phyloP scores from a whole-genome alignment of 2,797 vertebrate species.

The Xiphophorus birchmanni region DNA sequence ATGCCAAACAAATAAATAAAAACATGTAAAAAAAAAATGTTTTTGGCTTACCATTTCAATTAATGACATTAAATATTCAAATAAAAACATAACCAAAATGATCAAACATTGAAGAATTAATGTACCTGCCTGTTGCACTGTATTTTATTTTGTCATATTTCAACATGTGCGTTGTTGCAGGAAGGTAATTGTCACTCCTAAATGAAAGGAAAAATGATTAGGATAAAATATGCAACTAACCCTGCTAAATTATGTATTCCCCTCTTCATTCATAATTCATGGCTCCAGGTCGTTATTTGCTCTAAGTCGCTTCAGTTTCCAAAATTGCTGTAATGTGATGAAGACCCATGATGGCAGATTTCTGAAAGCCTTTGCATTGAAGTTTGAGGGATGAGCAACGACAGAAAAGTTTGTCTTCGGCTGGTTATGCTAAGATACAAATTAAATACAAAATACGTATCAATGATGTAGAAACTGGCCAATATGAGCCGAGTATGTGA shows the following conservation, averaged over 20 bases:
- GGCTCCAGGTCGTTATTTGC: constrained; percentile 55
- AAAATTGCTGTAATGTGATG: constrained; percentile 29
- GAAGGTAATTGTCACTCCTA: constrained; percentile 50
- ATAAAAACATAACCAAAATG: background rate
- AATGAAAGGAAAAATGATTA: constrained; percentile 74
- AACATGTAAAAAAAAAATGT: background rate
- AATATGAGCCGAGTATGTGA: constrained; percentile 11
- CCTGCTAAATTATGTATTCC: constrained; percentile 73
- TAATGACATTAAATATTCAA: too few species aligned
- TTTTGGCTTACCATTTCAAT: background rate
- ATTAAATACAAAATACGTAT: constrained; percentile 14
- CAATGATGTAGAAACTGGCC: constrained; percentile 23
- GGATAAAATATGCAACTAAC: constrained; percentile 78
- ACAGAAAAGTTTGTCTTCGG: background rate
- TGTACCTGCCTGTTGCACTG: constrained; percentile 2
- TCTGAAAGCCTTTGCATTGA: constrained; percentile 9
- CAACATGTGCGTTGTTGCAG: constrained; percentile 46
- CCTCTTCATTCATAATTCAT: constrained; percentile 76
- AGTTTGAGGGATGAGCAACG: constrained; percentile 14
- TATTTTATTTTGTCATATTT: constrained; percentile 25
- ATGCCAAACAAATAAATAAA: background rate
- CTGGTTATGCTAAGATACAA: background rate
- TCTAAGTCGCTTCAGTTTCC: constrained; percentile 40
- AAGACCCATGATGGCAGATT: constrained; percentile 28
- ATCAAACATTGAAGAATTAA: background rate